Evolutionary conservation across 2,888 invertebrate species (phyloP).

Genomic region (Eucera pruinosa): DNA sequence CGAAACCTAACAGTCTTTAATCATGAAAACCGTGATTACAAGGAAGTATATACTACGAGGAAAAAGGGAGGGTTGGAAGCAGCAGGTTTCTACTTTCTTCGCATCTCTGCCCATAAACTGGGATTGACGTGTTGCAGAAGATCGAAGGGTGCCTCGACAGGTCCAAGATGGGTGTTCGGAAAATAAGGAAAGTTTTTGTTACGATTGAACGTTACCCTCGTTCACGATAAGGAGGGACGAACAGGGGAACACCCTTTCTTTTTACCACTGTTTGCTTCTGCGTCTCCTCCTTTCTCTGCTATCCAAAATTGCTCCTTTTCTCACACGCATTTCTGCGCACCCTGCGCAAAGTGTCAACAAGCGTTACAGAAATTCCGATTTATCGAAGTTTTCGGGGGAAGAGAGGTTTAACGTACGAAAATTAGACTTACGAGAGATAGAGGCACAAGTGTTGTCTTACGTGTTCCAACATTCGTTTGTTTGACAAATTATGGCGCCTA

Average conservation of each 20-base stretch:
- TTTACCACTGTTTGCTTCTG: conserved; percentile 4
- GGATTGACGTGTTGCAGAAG: conserved; percentile 54
- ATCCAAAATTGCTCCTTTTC: conserved; percentile 4
- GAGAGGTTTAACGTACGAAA: too few relatives aligned
- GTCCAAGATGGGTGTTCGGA: conserved; percentile 45
- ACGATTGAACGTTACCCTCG: conserved; percentile 55
- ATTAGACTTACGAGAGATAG: too few relatives aligned
- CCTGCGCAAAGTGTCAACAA: conserved; percentile 65
- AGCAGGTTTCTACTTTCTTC: conserved; percentile 12
- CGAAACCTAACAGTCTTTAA: too few relatives aligned
- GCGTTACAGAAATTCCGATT: too few relatives aligned
- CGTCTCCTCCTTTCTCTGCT: conserved; percentile 5
- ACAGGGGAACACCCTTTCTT: conserved; percentile 41
- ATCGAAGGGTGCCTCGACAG: conserved; percentile 23
- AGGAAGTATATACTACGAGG: background rate
- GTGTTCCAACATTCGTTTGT: too few relatives aligned
- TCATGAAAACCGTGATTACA: too few relatives aligned
- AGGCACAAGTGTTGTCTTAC: too few relatives aligned
- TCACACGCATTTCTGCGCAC: conserved; percentile 41
- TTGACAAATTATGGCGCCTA: too few relatives aligned
- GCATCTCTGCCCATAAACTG: conserved; percentile 29
- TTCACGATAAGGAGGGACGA: conserved; percentile 50
- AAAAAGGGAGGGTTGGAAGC: background rate
- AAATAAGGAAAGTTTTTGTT: conserved; percentile 68
- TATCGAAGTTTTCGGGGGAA: too few relatives aligned